Percentiles rank a stretch among this genome's conserved stretches.
Evolutionary conservation across 1,140 invertebrate genomes (phyloP).

Genomic region (Drosophila ambigua): DNA sequence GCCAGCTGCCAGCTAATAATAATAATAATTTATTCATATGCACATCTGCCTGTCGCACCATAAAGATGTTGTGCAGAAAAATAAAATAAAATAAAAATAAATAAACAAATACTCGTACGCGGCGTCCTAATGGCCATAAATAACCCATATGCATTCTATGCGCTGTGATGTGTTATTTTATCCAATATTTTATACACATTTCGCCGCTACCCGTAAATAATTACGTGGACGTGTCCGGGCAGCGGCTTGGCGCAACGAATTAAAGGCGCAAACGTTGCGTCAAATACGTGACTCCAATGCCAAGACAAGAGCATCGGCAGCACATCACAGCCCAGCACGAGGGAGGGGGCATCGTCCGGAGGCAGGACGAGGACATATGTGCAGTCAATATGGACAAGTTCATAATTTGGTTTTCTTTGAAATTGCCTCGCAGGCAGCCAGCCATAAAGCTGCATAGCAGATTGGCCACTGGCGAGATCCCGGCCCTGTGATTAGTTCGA

Average conservation of each 20-base stretch:
- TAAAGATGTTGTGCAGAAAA: conserved; percentile 42
- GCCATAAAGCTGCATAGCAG: conserved; percentile 79
- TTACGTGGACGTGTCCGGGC: conserved; percentile 69
- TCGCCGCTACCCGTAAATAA: conserved; percentile 73
- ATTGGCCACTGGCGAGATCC: conserved; percentile 55
- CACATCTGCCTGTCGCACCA: conserved; percentile 28
- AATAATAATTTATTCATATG: conserved; percentile 56
- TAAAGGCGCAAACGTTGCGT: conserved; percentile 78
- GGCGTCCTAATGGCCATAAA: conserved; percentile 66
- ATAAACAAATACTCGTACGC: conserved; percentile 26
- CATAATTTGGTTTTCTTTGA: conserved; percentile 69
- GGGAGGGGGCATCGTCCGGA: conserved; percentile 12
- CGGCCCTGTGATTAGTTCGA: conserved; percentile 73
- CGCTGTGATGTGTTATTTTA: conserved; percentile 62
- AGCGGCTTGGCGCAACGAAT: conserved; percentile 67
- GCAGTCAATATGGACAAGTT: conserved; percentile 67
- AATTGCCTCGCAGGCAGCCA: conserved; percentile 49
- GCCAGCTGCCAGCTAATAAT: conserved; percentile 40
- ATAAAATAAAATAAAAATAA: conserved; percentile 39
- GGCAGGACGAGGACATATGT: conserved; percentile 26
- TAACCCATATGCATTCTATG: conserved; percentile 68
- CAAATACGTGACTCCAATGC: conserved; percentile 80
- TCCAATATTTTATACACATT: conserved; percentile 69
- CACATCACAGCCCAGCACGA: background rate
- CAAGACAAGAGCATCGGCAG: conserved; percentile 40